These are phyloP conservation scores for Lithophane ornitopus DNA, from an alignment of 2,888 invertebrate species.

Conservation along the genomic window DNA sequence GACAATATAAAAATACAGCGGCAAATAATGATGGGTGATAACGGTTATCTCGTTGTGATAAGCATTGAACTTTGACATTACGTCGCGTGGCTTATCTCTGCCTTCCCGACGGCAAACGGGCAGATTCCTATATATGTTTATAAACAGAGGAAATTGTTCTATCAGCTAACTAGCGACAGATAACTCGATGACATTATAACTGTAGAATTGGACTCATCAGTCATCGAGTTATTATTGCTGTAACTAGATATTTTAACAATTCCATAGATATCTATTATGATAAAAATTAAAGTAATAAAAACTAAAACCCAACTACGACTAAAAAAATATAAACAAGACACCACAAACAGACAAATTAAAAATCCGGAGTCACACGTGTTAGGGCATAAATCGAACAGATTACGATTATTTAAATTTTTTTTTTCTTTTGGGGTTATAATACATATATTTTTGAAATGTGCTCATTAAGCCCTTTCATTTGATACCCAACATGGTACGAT, in stretches of 20 bases:
- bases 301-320: too few species aligned
- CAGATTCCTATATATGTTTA: conserved; percentile 63
- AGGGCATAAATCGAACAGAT: too few species aligned
- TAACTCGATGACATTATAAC: conserved; percentile 34
- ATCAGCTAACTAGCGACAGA: conserved; percentile 34
- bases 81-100: conserved; percentile 72
- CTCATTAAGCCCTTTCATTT: too few species aligned
- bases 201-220: conserved; percentile 19
- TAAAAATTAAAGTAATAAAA: too few species aligned
- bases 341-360: too few species aligned
- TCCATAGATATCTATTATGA: background rate
- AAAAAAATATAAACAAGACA: too few species aligned
- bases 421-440: too few species aligned
- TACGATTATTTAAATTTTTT: too few species aligned
- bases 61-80: conserved; percentile 76
- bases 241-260: background rate
- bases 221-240: conserved; percentile 21
- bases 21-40: conserved; percentile 57
- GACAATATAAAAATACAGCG: conserved; percentile 40
- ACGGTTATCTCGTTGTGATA: conserved; percentile 62
- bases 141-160: conserved; percentile 54
- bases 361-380: too few species aligned
- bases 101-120: conserved; percentile 65
- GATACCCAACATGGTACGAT: too few species aligned
- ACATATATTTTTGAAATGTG: too few species aligned